A percentile compares a stretch with the other conserved stretches of the same genome.
Conservation (phyloP, 2,797 vertebrate species). For the Anguilla anguilla region DNA sequence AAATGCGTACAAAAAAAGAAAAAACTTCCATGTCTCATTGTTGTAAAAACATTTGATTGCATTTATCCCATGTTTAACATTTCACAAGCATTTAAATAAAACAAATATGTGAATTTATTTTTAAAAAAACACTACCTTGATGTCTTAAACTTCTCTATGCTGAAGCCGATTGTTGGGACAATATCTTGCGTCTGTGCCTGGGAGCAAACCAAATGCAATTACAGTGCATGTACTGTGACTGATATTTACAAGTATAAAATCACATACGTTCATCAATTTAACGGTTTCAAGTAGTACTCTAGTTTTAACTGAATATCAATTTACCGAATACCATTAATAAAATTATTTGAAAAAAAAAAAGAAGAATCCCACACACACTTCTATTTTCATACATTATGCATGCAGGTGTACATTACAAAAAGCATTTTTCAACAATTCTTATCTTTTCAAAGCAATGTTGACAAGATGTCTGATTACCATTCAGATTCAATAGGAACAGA, state of each 20-base stretch:
- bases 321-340: too few relatives aligned
- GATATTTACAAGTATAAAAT: neutral
- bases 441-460: neutral
- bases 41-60: neutral
- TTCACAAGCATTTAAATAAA: neutral
- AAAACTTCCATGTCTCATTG: neutral
- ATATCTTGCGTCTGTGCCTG: slow-evolving; percentile 97
- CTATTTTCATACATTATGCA: neutral
- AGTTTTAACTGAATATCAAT: too few relatives aligned
- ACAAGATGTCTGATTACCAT: neutral
- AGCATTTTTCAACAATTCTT: neutral
- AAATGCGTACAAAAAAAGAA: neutral
- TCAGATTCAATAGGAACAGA: neutral
- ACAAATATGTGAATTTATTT: neutral
- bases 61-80: neutral
- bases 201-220: slow-evolving; percentile 47
- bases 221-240: neutral
- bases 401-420: neutral
- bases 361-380: too few relatives aligned
- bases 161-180: slow-evolving; percentile 98
- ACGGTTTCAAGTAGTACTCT: too few relatives aligned
- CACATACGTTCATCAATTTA: too few relatives aligned
- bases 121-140: slow-evolving; percentile 77
- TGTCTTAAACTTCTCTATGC: slow-evolving; percentile 97
- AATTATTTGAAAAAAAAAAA: too few relatives aligned